These are phyloP conservation scores for Drosophila baimaii DNA, from an alignment of 1,140 invertebrate species.

Conservation along the genomic window DNA sequence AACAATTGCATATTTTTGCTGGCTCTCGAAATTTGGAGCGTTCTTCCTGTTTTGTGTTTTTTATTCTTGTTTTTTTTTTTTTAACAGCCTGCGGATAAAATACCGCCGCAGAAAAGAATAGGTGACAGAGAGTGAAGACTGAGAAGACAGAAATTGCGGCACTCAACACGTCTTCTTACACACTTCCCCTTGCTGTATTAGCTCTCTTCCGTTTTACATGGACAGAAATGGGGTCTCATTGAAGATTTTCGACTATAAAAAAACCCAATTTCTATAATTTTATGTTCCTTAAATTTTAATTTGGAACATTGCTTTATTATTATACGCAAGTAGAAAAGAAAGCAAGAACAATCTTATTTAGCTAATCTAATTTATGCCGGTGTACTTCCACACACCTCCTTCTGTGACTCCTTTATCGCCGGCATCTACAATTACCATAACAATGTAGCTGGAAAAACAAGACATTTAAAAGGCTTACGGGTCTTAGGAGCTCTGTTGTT, in stretches of 20 bases:
- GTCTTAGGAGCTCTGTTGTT: conserved; percentile 22
- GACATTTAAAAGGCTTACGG: conserved; percentile 12
- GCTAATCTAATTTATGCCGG: too few species aligned
- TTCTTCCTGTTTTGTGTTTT: conserved; percentile 21
- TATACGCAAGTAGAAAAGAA: background rate
- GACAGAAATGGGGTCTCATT: background rate
- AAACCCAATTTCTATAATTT: too few species aligned
- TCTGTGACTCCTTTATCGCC: background rate
- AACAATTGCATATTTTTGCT: conserved; percentile 68
- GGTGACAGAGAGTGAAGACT: conserved; percentile 12
- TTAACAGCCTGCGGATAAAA: conserved; percentile 22
- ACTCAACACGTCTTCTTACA: conserved; percentile 29
- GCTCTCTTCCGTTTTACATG: background rate
- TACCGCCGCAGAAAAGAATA: background rate
- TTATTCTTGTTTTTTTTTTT: conserved; percentile 4
- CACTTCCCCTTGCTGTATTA: conserved; percentile 4
- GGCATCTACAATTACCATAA: conserved; percentile 4
- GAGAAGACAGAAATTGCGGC: conserved; percentile 20
- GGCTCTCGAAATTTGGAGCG: conserved; percentile 53
- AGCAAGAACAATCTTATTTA: too few species aligned
- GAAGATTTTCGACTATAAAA: background rate
- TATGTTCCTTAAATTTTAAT: background rate
- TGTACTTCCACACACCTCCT: too few species aligned
- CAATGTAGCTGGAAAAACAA: conserved; percentile 7
- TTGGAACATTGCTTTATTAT: background rate